A percentile compares a stretch with the other conserved stretches of the same genome.
These are phyloP conservation scores for Meleagris gallopavo DNA, from an alignment of 2,113 vertebrate genomes.

Conservation along the genomic window DNA sequence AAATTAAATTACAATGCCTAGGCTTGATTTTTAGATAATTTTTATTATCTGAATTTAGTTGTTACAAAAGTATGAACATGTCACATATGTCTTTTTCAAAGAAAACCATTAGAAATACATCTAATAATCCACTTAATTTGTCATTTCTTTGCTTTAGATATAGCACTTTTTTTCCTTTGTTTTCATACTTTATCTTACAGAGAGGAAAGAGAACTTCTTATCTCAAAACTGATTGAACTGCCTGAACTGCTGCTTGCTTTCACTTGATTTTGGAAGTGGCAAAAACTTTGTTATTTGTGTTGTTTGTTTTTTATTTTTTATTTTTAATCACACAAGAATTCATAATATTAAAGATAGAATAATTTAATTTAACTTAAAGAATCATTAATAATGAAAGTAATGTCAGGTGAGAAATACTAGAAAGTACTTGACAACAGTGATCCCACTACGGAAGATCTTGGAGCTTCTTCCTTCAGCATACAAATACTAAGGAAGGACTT, in stretches of 20 bases:
- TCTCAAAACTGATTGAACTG: not conserved
- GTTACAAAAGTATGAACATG: not conserved
- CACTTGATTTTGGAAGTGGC: not conserved
- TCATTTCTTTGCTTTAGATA: not conserved
- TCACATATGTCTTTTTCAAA: not conserved
- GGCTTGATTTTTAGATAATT: not conserved
- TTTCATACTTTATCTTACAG: not conserved
- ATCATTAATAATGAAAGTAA: rapidly evolving
- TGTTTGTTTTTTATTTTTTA: too few relatives aligned
- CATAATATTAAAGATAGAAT: not conserved
- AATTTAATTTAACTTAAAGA: not conserved
- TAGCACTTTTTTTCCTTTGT: not conserved
- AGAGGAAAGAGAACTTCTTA: not conserved
- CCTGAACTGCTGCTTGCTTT: not conserved
- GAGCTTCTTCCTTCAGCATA: not conserved
- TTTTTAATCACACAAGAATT: not conserved
- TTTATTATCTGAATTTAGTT: not conserved
- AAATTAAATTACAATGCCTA: not conserved
- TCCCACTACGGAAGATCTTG: not conserved
- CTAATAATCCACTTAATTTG: not conserved
- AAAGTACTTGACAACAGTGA: not conserved
- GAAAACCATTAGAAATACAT: not conserved
- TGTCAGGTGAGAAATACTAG: not conserved
- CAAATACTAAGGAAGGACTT: not conserved
- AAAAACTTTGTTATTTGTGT: not conserved